phyloP scores from a whole-genome alignment of 1,140 invertebrate genomes.

The Bilobella aurantiaca region DNA sequence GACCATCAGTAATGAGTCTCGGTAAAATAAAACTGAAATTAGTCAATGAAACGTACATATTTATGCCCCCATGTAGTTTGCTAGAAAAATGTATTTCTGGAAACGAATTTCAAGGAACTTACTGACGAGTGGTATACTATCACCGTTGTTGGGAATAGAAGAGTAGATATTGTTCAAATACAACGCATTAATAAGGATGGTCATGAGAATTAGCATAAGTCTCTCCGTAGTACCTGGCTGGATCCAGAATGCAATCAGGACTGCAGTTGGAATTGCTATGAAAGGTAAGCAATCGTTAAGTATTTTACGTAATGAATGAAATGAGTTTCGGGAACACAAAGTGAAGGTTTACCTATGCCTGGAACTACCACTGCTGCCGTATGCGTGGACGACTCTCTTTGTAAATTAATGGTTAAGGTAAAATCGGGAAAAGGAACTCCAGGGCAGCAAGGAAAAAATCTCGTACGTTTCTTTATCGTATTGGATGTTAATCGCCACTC shows the following conservation, averaged over 20 bases:
- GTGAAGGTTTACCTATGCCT: slow-evolving; percentile 20
- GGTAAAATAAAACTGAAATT: slow-evolving; percentile 30
- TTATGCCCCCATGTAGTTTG: too few relatives aligned
- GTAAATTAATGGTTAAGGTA: slow-evolving; percentile 7
- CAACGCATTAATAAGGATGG: slow-evolving; percentile 22
- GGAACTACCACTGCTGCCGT: slow-evolving; percentile 29
- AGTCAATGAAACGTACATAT: too few relatives aligned
- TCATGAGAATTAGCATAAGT: slow-evolving; percentile 13
- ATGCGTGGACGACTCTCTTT: slow-evolving; percentile 18
- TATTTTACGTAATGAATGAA: too few relatives aligned
- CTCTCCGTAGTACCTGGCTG: slow-evolving; percentile 24
- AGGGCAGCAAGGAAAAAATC: background rate
- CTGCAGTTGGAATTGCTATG: slow-evolving; percentile 25
- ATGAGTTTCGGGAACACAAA: too few relatives aligned
- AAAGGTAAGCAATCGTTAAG: too few relatives aligned
- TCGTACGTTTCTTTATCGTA: background rate
- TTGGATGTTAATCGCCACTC: slow-evolving; percentile 28
- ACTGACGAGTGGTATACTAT: slow-evolving; percentile 29
- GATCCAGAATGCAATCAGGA: slow-evolving; percentile 31
- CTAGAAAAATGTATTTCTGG: too few relatives aligned
- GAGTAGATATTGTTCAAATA: slow-evolving; percentile 27
- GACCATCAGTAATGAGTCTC: slow-evolving; percentile 31
- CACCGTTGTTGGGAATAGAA: slow-evolving; percentile 29
- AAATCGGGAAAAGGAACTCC: slow-evolving; percentile 23
- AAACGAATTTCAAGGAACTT: too few relatives aligned